These are phyloP conservation scores for Cyprinodon tularosa DNA, from an alignment of 2,113 vertebrate species.

Conservation along the genomic window DNA sequence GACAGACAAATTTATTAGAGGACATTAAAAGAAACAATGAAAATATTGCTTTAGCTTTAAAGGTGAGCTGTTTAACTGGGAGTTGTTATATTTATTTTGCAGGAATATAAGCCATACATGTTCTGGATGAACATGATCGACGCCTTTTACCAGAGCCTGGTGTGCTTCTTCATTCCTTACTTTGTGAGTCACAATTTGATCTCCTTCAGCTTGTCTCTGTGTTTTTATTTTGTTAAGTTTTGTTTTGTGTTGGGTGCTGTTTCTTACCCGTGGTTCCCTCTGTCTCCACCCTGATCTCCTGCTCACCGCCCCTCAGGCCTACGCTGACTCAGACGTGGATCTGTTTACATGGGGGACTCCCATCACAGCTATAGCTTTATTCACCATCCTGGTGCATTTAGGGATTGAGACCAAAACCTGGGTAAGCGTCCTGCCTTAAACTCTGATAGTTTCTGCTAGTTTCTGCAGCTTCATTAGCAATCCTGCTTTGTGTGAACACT, in stretches of 20 bases:
- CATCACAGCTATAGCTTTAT: conserved; percentile 88
- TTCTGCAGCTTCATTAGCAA: no score
- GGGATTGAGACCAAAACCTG: conserved; percentile 98
- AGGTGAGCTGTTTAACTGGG: background rate
- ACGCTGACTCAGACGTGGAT: conserved; percentile 90
- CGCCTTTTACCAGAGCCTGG: conserved; percentile 95
- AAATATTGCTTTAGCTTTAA: no score
- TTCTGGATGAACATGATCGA: conserved; percentile 99
- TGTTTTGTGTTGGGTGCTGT: background rate
- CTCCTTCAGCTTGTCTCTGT: background rate
- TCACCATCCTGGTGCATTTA: conserved; percentile 94
- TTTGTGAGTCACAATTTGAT: conserved; percentile 84
- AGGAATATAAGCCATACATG: conserved; percentile 95
- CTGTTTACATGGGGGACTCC: conserved; percentile 96
- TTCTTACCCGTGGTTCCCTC: conserved; percentile 1
- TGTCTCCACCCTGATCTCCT: background rate
- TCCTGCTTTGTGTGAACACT: background rate
- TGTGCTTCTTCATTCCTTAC: conserved; percentile 97
- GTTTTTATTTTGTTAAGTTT: background rate
- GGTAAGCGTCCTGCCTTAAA: conserved; percentile 78
- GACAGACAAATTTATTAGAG: background rate
- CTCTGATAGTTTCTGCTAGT: background rate
- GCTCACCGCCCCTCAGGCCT: conserved; percentile 78
- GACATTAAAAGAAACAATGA: background rate
- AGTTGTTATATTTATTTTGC: conserved; percentile 25